phyloP scores from a whole-genome alignment of 2,888 invertebrate genomes.

The Eupeodes latifasciatus region DNA sequence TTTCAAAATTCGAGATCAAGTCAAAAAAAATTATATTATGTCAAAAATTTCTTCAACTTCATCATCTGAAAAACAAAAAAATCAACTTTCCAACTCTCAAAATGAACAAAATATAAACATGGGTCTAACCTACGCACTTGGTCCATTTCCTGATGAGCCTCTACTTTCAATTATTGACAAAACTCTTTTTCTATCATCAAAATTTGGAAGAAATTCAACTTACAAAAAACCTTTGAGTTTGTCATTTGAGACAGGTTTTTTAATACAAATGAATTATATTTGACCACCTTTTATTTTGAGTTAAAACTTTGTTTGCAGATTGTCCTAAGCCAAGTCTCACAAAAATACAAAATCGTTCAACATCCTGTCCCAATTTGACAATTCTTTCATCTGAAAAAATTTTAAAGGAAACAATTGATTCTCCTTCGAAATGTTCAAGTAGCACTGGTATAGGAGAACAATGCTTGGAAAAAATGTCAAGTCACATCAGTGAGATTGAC shows the following conservation, averaged over 20 bases:
- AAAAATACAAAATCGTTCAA: background rate
- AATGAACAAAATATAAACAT: slow-evolving; percentile 33
- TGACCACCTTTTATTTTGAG: background rate
- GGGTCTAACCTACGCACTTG: slow-evolving; percentile 69
- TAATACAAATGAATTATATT: background rate
- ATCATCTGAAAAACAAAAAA: background rate
- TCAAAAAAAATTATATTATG: slow-evolving; percentile 4
- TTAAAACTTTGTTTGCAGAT: background rate
- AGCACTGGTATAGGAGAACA: too few relatives aligned
- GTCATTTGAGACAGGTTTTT: background rate
- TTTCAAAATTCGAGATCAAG: slow-evolving; percentile 2
- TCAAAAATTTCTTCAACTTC: background rate
- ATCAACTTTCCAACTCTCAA: background rate
- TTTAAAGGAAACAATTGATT: background rate
- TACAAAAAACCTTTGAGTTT: background rate
- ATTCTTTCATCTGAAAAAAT: background rate
- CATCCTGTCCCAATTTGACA: background rate
- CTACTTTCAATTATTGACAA: slow-evolving; percentile 79
- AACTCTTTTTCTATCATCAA: slow-evolving; percentile 75
- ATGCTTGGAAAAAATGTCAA: too few relatives aligned
- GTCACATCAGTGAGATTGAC: too few relatives aligned
- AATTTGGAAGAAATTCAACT: background rate
- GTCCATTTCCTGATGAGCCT: slow-evolving; percentile 81
- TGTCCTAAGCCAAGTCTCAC: background rate
- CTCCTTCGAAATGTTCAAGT: background rate